phyloP scores from a whole-genome alignment of 1,140 invertebrate species.

The Drosophila nigrodunni region DNA sequence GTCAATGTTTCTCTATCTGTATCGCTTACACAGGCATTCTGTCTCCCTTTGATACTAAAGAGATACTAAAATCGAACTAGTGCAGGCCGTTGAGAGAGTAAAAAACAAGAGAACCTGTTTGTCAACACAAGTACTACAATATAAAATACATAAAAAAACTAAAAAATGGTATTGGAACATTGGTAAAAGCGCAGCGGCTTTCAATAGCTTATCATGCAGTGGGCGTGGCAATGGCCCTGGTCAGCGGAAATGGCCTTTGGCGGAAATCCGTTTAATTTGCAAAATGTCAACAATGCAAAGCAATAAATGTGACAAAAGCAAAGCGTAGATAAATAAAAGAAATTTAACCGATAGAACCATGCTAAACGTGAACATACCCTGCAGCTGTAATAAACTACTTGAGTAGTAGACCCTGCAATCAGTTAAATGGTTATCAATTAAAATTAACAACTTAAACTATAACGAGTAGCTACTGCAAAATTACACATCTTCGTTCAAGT shows the following conservation, averaged over 20 bases:
- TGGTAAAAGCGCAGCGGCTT: conserved; percentile 58
- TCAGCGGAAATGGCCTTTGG: conserved; percentile 71
- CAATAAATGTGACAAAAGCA: conserved; percentile 78
- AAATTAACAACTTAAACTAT: too few relatives aligned
- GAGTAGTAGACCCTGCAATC: too few relatives aligned
- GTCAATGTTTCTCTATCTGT: background rate
- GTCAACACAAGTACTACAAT: conserved; percentile 47
- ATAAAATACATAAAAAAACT: conserved; percentile 17
- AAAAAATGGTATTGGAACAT: conserved; percentile 34
- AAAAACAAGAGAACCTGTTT: conserved; percentile 59
- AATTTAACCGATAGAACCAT: background rate
- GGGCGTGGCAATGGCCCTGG: conserved; percentile 6
- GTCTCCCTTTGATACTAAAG: background rate
- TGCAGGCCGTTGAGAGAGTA: conserved; percentile 20
- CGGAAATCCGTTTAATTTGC: conserved; percentile 79
- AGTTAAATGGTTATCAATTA: too few relatives aligned
- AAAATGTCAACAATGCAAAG: conserved; percentile 76
- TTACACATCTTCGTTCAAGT: too few relatives aligned
- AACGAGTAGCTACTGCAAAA: too few relatives aligned
- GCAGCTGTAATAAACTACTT: too few relatives aligned
- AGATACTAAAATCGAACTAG: conserved; percentile 24
- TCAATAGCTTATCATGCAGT: conserved; percentile 34
- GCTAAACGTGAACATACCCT: conserved; percentile 27
- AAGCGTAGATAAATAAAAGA: conserved; percentile 12
- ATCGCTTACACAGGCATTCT: background rate